phyloP scores from a whole-genome alignment of 1,140 invertebrate genomes.

The Gonioctena quinquepunctata region DNA sequence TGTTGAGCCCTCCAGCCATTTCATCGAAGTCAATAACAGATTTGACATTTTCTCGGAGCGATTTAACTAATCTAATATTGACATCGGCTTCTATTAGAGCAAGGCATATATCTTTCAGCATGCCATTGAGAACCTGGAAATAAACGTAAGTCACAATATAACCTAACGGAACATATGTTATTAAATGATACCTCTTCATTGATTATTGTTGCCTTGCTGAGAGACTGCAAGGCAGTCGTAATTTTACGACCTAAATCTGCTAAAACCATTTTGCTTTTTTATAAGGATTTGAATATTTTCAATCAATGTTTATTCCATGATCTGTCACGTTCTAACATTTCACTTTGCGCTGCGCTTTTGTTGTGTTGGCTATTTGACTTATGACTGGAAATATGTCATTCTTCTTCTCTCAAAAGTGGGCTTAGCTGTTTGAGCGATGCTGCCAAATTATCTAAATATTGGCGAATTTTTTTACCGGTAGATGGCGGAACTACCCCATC shows the following conservation, averaged over 20 bases:
- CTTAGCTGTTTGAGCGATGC: too few relatives aligned
- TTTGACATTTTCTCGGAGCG: constrained; percentile 97
- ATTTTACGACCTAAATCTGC: constrained; percentile 99
- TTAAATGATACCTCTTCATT: constrained; percentile 90
- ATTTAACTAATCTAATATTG: constrained; percentile 95
- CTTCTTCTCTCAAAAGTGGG: too few relatives aligned
- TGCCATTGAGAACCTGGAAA: constrained; percentile 91
- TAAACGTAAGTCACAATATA: neutral
- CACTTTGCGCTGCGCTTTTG: too few relatives aligned
- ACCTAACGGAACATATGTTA: neutral
- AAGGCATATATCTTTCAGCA: constrained; percentile 98
- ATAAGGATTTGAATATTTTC: constrained; percentile 1
- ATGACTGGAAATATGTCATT: too few relatives aligned
- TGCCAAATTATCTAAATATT: too few relatives aligned
- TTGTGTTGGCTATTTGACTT: too few relatives aligned
- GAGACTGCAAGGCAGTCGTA: constrained; percentile 93
- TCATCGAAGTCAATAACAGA: constrained; percentile 99
- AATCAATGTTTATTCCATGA: constrained; percentile 7
- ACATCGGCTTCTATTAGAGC: constrained; percentile 99
- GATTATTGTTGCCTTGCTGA: constrained; percentile 98
- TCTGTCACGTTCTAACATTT: constrained; percentile 1
- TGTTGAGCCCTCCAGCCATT: constrained; percentile 99
- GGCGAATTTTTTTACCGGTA: too few relatives aligned
- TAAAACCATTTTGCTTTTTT: constrained; percentile 87
- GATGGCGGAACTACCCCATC: too few relatives aligned